Base-by-base conservation (phyloP, 2,797 vertebrate genomes). In the Naso thynnoides region DNA sequence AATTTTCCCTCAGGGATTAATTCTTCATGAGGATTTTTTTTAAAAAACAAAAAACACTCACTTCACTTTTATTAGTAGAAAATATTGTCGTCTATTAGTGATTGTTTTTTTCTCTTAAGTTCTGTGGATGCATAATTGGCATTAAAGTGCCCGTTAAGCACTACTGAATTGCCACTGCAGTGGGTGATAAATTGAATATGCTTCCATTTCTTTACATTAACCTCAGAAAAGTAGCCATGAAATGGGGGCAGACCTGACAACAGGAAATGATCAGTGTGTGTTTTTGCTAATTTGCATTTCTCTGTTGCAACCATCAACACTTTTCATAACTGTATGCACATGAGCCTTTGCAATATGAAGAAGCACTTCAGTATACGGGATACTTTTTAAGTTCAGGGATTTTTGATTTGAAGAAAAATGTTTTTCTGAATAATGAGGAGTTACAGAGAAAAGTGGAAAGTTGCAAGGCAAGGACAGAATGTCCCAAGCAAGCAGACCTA, bases 1-100 rank as follows among this genome's bases (percentile, higher is more conserved):
- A 53, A 84, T 64, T 64, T 73, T 53, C 57, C 82, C 84, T 54
- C 47, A 16, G 76, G 81, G 84, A 82, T 74, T 80, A 23, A 77
- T 86, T 86, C 49, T 78, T 75, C 54, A 29, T 47, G 41, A 69
- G 45, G 15, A 7, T 26, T 49, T 64, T 38, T 48, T 62, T 48
- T 50, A 67, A 73, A 87, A n/a, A n/a, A n/a, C n/a, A n/a, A n/a
- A n/a, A n/a, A n/a, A 81, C 23, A 26, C 59, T 78, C 50, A 56
- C 65, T 79, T 45, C 19, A 67, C 71, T 82, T 67, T 82, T 73
- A 85, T 81, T 65, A 79, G 61, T 36, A 6, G n/a, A 57, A 41
- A 44, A 67, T 68, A 69, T 80, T 24, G 38, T 31, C 42, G 55
- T 56, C 65, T 63, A 64, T 83, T 76, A 77, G 56, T 54, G 67